A percentile compares a stretch with the other conserved stretches of the same genome.
phyloP scores from a whole-genome alignment of 2,113 vertebrate species.

The Pachypanchax playfairii region DNA sequence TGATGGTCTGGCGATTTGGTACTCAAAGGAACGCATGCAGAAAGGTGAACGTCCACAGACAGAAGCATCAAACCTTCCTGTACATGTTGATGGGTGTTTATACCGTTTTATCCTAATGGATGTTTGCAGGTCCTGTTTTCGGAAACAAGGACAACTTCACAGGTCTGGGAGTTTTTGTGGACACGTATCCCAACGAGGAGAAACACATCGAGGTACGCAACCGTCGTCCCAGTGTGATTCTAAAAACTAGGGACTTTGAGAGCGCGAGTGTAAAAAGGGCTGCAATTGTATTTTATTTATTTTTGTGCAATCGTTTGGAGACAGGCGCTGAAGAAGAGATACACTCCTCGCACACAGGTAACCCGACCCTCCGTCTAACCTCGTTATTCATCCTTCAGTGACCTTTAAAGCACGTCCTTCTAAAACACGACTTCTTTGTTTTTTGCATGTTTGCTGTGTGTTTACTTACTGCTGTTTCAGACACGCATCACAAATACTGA shows the following conservation, averaged over 20 bases:
- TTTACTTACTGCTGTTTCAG: slow-evolving; percentile 5
- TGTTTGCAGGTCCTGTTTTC: slow-evolving; percentile 89
- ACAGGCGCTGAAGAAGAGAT: slow-evolving; percentile 97
- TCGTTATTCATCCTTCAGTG: background rate
- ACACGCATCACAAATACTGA: too few relatives aligned
- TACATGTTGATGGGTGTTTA: background rate
- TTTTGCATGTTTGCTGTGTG: slow-evolving; percentile 28
- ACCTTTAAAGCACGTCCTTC: background rate
- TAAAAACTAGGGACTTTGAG: background rate
- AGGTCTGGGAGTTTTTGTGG: slow-evolving; percentile 94
- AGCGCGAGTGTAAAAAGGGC: too few relatives aligned
- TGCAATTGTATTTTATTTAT: slow-evolving; percentile 63
- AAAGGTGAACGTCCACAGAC: slow-evolving; percentile 84
- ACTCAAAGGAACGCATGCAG: slow-evolving; percentile 94
- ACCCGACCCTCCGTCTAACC: slow-evolving; percentile 2
- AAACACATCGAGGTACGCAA: slow-evolving; percentile 92
- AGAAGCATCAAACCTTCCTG: too few relatives aligned
- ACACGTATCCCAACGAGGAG: slow-evolving; percentile 98
- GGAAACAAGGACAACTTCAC: slow-evolving; percentile 95
- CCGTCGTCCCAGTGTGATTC: background rate
- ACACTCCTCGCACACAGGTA: slow-evolving; percentile 95
- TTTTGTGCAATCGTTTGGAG: slow-evolving; percentile 79
- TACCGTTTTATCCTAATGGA: background rate
- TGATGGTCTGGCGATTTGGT: slow-evolving; percentile 94
- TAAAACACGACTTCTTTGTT: background rate